These are phyloP conservation scores for Oostethus manadensis DNA, from an alignment of 2,113 vertebrate genomes.

Conservation along the genomic window DNA sequence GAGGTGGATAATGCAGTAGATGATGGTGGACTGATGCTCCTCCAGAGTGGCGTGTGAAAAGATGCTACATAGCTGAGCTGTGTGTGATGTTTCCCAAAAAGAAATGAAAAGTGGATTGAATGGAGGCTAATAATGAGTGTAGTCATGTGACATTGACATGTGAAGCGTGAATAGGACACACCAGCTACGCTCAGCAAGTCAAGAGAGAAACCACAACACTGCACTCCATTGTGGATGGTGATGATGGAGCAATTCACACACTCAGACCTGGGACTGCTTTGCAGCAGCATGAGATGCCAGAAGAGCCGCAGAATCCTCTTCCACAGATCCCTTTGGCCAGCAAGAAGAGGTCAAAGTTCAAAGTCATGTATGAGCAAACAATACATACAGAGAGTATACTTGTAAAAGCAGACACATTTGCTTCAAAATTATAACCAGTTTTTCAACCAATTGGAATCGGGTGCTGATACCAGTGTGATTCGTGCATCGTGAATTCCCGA, in stretches of 20 bases:
- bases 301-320: slow-evolving; percentile 71
- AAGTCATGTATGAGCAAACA: slow-evolving; percentile 47
- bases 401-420: background rate
- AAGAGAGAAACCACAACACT: slow-evolving; percentile 21
- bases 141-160: background rate
- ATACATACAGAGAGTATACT: background rate
- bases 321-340: slow-evolving; percentile 72
- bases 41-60: slow-evolving; percentile 2
- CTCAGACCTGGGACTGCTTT: slow-evolving; percentile 75
- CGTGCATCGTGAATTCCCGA: no score
- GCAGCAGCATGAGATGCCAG: slow-evolving; percentile 67
- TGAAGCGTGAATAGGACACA: slow-evolving; percentile 15
- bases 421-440: background rate
- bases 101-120: no score
- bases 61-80: no score
- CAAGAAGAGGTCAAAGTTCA: slow-evolving; percentile 61
- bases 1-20: slow-evolving; percentile 30
- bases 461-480: no score
- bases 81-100: no score
- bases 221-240: slow-evolving; percentile 19
- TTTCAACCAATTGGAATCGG: no score
- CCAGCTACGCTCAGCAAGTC: slow-evolving; percentile 24
- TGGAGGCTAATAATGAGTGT: no score
- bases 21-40: slow-evolving; percentile 12
- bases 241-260: slow-evolving; percentile 24